Base-by-base conservation (phyloP, 2,888 invertebrate species). In the Drepana falcataria region DNA sequence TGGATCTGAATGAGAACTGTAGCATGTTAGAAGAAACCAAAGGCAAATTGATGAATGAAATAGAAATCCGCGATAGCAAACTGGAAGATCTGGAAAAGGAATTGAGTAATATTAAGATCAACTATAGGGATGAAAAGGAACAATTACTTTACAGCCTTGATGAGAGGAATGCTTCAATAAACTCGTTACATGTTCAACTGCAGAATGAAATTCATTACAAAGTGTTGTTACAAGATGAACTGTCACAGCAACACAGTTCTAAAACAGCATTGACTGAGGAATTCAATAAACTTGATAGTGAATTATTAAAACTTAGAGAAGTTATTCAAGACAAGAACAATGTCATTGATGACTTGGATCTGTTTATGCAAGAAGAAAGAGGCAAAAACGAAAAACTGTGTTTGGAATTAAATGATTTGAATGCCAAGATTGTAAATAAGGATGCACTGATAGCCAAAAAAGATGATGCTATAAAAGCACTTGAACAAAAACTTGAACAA, bases 141-240 rank as follows among this genome's bases (percentile, higher is more conserved):
- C 77, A 71, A 56, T 62, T 80, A 3, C 66, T 59, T 35, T 69
- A 69, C 53, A 73, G 77, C 48, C 64, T 85, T 48, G 79, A 84
- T 53, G 85, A 84, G 66, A 79, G 68, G 56, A 71, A 71, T 55
- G 79, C 78, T 44, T 74, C 67, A 37, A 73, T 81, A 5, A 70
- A 73, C 58, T 68, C 79, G 35, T 62, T 85, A 33, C 78, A 83
- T 67, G 71, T 65, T 52, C 85, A 84, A 64, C 59, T 86, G 47
- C 76, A 81, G 52, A 74, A 77, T 59, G 85, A 86, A 66, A 81
- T 83, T 35, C 59, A 79, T 35, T 81, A 71, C 55, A 86, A 84
- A 64, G 59, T 79, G 6, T 61, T 60, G 35, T 59, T 81, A 48
- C 79, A 83, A 64, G 67, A 72, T 48, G 77, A 82, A 63, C 53